Evolutionary conservation across 2,113 vertebrate species (phyloP).

Genomic region (Stegostoma tigrinum): DNA sequence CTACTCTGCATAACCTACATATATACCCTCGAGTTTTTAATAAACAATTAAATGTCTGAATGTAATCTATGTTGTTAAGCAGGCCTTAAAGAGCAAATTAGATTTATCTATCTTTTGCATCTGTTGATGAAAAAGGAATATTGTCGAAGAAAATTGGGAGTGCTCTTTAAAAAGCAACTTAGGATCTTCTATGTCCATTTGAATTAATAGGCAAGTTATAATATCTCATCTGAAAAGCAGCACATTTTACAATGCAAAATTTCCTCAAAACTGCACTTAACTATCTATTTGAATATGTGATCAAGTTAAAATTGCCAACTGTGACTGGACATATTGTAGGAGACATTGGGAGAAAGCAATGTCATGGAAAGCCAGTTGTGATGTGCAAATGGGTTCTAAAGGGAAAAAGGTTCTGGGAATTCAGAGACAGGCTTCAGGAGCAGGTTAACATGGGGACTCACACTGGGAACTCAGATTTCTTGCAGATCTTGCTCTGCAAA

Average conservation of each 20-base stretch:
- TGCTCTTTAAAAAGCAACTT: not conserved
- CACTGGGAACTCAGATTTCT: too few species aligned
- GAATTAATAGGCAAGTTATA: not conserved
- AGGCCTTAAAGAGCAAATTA: not conserved
- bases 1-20: too few species aligned
- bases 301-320: not conserved
- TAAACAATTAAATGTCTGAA: not conserved
- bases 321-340: too few species aligned
- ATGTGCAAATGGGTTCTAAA: too few species aligned
- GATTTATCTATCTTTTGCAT: not conserved
- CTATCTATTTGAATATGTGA: not conserved
- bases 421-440: too few species aligned
- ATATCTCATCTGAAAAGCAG: not conserved
- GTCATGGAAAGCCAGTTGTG: too few species aligned
- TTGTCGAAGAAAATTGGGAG: not conserved
- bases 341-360: too few species aligned
- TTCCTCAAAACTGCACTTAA: not conserved
- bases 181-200: not conserved
- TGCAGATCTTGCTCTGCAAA: too few species aligned
- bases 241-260: not conserved
- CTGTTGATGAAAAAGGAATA: not conserved
- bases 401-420: too few species aligned
- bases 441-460: too few species aligned
- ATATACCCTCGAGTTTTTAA: not conserved
- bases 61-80: not conserved